Conservation (phyloP, 2,888 invertebrate genomes). For the Xylocampa areola region DNA sequence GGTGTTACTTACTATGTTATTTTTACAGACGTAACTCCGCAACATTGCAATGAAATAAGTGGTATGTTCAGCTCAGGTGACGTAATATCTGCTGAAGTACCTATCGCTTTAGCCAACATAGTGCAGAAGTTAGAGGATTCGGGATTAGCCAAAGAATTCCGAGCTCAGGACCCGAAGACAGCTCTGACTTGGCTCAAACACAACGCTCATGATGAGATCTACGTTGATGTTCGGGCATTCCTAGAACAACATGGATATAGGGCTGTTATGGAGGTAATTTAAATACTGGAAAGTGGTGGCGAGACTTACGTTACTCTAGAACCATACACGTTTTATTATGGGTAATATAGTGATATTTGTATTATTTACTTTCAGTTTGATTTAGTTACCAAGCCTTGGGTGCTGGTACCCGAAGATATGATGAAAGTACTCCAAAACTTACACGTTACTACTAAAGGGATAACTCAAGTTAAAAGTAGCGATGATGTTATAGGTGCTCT, state of each 20-base stretch:
- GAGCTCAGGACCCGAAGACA: constrained; percentile 79
- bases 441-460: constrained; percentile 63
- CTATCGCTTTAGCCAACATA: constrained; percentile 85
- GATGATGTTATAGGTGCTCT: constrained; percentile 86
- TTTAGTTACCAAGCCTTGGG: constrained; percentile 91
- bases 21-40: constrained; percentile 89
- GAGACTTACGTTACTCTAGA: too few relatives aligned
- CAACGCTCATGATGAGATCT: constrained; percentile 78
- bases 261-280: constrained; percentile 90
- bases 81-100: constrained; percentile 94
- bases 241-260: constrained; percentile 93
- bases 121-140: constrained; percentile 79
- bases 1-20: background rate
- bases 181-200: constrained; percentile 90
- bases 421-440: constrained; percentile 91
- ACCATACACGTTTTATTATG: too few relatives aligned
- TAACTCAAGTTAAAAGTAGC: constrained; percentile 66
- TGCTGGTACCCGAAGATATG: constrained; percentile 89
- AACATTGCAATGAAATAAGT: constrained; percentile 92
- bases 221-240: constrained; percentile 88
- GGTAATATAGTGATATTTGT: background rate
- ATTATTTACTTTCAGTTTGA: constrained; percentile 91
- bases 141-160: constrained; percentile 85
- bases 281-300: too few relatives aligned
- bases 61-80: constrained; percentile 92